Evolutionary conservation across 1,140 invertebrate species (phyloP), one percentile per base, ranked within the genome.

Genomic region (Drosophila mauritiana): DNA sequence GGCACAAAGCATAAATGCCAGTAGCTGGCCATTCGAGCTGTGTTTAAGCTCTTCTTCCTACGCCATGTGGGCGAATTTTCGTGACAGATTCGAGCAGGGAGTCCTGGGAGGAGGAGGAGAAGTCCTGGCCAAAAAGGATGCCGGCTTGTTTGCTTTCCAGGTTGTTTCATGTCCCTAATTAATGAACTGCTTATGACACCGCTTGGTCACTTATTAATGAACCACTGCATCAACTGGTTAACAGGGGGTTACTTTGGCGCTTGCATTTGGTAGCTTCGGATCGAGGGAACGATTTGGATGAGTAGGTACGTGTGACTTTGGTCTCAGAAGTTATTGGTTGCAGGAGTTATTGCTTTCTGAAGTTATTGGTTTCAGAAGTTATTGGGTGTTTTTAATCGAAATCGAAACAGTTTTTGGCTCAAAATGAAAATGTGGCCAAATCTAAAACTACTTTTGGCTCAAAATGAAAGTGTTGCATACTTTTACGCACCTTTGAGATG

Each of bases 101-200:
- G 43, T 20, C 40, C 62, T 22, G 20, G 20, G 2, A 22, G 20
- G 20, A 22, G 2, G 20, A 22, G 20, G 3, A 31, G 59, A 11
- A 46, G 42, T 42, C 43, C 36, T 22, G 43, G 22, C 31, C 2
- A 51, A 52, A 7, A 17, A 34, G 36, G 37, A 63, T 39, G n/a
- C 57, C 36, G 45, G 36, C 51, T 34, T 63, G 64, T 43, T 67
- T 63, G 45, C 45, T 39, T 25, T 13, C 45, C 13, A 12, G 46
- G 45, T 25, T 51, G 64, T 42, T 42, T 51, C 15, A 51, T 63
- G 57, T 67, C 36, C 49, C 40, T 69, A 55, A 67, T 55, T 69
- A 67, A 69, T 67, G 65, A 69, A 69, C 49, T 69, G 61, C 65
- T 67, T 54, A 54, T 67, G 61, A 69, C 65, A 65, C 65, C n/a